Percentiles rank a stretch among this genome's conserved stretches.
Conservation (phyloP, 2,888 invertebrate genomes). For the Tubiluchus corallicola region DNA sequence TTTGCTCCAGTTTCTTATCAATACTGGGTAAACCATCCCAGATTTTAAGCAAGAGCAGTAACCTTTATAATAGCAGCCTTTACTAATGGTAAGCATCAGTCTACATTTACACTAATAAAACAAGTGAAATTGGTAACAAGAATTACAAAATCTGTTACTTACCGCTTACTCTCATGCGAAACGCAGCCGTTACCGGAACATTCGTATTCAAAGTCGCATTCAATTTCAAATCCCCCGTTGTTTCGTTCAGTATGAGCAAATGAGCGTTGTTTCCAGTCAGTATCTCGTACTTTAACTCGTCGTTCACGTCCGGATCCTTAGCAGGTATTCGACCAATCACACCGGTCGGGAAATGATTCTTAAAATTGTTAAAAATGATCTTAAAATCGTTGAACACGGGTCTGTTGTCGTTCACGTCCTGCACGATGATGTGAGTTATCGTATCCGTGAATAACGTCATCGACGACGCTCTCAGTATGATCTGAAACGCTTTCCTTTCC, state of each 20-base stretch:
- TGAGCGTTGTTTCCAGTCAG: constrained; percentile 83
- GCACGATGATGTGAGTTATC: constrained; percentile 12
- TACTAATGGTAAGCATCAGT: too few relatives aligned
- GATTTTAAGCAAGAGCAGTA: too few relatives aligned
- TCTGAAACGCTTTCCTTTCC: constrained; percentile 66
- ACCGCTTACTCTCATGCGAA: constrained; percentile 80
- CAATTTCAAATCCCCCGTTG: constrained; percentile 60
- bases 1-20: too few relatives aligned
- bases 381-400: constrained; percentile 72
- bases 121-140: too few relatives aligned
- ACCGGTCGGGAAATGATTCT: constrained; percentile 77
- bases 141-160: too few relatives aligned
- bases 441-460: constrained; percentile 64
- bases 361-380: constrained; percentile 85
- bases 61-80: too few relatives aligned
- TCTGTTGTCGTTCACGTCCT: constrained; percentile 63
- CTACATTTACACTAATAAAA: too few relatives aligned
- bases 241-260: constrained; percentile 59
- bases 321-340: constrained; percentile 81
- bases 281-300: constrained; percentile 59
- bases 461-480: constrained; percentile 73
- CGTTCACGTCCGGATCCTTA: constrained; percentile 80
- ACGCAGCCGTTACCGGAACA: constrained; percentile 74
- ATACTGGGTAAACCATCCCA: too few relatives aligned
- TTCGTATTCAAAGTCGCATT: constrained; percentile 87